Evolutionary conservation across 1,140 invertebrate species (phyloP), one percentile per base, ranked within the genome.

Genomic region (Pseudomyrmex sp.): DNA sequence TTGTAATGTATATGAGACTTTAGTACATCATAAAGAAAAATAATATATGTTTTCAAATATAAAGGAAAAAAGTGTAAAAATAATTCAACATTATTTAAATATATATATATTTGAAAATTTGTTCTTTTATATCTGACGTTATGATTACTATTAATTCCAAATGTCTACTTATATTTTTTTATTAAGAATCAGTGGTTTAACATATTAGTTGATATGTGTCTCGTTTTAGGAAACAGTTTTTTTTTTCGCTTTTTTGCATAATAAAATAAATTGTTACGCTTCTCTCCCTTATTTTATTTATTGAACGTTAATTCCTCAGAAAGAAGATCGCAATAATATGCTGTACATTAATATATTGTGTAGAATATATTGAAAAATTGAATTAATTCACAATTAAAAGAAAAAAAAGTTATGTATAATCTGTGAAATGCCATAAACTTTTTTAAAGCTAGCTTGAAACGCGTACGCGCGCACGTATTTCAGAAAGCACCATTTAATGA

Each of bases 201-300:
- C 58, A 58, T 48, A 48, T n/a, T 15, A 58, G 20, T 70, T n/a
- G 50, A 46, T 44, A 69, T 46, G 23, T 70, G 35, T 35, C 70
- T 79, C 15, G 26, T 79, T 70, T 70, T 79, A 79, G 48, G 70
- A 69, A 48, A 79, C 61, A 46, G 35, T 35, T 35, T 35, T 35
- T 35, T 35, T 35, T 58, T 70, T 15, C 4, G 26, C 26, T 54
- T 10, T 72, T 8, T 63, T 35, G 8, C 26, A 77, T 20, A 20
- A 68, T 46, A 13, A 77, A 69, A 79, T 59, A 79, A 69, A 79
- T 59, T 59, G 10, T 5, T 77, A 12, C 46, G 50, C 65, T 35
- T 35, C 35, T 70, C 65, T 79, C 44, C 66, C 56, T 35, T 35
- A 80, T 80, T 79, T 35, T 80, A 23, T 35, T 80, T 35, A 72